Evolutionary conservation across 2,888 invertebrate species (phyloP).

Genomic region (Drosophila falleni): DNA sequence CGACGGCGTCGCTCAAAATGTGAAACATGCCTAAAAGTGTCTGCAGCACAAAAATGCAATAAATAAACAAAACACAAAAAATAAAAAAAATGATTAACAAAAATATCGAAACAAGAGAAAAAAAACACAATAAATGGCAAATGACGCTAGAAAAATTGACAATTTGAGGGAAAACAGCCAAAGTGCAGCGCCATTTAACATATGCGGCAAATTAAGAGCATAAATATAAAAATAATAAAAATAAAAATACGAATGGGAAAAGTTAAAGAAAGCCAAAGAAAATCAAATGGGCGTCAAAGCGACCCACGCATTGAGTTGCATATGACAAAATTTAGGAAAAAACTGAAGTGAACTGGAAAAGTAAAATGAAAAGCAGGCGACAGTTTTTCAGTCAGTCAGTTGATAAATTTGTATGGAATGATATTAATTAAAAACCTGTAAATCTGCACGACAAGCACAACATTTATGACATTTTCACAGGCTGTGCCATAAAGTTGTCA

Average conservation of each 20-base stretch:
- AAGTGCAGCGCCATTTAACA: constrained; percentile 76
- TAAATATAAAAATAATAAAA: constrained; percentile 43
- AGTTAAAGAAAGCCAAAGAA: constrained; percentile 19
- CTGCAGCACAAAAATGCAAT: constrained; percentile 62
- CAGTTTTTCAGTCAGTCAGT: constrained; percentile 45
- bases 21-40: constrained; percentile 58
- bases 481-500: constrained; percentile 63
- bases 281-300: constrained; percentile 45
- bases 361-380: constrained; percentile 30
- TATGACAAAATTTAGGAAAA: constrained; percentile 14
- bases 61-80: constrained; percentile 63
- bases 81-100: constrained; percentile 7
- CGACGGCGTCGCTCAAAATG: constrained; percentile 55
- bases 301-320: constrained; percentile 42
- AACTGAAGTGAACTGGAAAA: constrained; percentile 33
- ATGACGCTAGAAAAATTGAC: constrained; percentile 66
- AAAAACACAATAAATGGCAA: constrained; percentile 48
- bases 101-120: background rate
- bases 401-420: constrained; percentile 70
- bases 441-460: constrained; percentile 57
- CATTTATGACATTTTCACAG: constrained; percentile 42
- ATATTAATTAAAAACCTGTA: constrained; percentile 79
- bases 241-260: constrained; percentile 2
- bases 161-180: constrained; percentile 41
- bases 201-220: constrained; percentile 72